These are phyloP conservation scores for Dermochelys coriacea DNA, from an alignment of 2,797 vertebrate genomes.

Conservation along the genomic window DNA sequence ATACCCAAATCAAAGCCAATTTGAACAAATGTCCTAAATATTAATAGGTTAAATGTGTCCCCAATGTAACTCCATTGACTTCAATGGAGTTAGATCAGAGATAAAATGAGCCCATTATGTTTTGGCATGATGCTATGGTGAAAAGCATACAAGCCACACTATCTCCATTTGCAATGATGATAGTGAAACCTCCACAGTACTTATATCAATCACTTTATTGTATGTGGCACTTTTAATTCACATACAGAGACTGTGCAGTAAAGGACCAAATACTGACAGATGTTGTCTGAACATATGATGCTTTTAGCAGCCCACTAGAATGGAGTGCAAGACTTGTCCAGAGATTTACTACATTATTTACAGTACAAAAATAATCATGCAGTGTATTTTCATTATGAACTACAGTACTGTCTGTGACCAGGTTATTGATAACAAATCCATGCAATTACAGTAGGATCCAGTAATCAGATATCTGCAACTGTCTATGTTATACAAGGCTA, in stretches of 20 bases:
- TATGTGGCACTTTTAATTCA: neutral
- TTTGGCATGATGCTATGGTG: neutral
- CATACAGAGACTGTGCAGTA: neutral
- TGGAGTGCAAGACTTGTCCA: neutral
- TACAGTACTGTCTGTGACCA: neutral
- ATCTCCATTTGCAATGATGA: constrained; percentile 15
- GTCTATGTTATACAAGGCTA: neutral
- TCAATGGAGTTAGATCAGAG: constrained; percentile 18
- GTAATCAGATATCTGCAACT: neutral
- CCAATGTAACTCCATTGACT: constrained; percentile 38
- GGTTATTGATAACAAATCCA: neutral
- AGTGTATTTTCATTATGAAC: neutral
- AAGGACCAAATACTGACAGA: neutral
- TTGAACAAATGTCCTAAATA: constrained; percentile 43
- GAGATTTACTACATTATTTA: neutral
- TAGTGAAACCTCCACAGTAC: neutral
- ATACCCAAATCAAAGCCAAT: constrained; percentile 31
- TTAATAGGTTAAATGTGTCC: constrained; percentile 36
- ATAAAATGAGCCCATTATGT: constrained; percentile 10
- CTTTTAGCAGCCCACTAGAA: neutral
- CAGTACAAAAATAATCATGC: neutral
- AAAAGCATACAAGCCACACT: neutral
- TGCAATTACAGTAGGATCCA: constrained; percentile 3
- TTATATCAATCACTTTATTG: neutral
- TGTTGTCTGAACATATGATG: neutral